Evolutionary conservation across 2,888 invertebrate genomes (phyloP).

Genomic region (Ochlodes sylvanus): DNA sequence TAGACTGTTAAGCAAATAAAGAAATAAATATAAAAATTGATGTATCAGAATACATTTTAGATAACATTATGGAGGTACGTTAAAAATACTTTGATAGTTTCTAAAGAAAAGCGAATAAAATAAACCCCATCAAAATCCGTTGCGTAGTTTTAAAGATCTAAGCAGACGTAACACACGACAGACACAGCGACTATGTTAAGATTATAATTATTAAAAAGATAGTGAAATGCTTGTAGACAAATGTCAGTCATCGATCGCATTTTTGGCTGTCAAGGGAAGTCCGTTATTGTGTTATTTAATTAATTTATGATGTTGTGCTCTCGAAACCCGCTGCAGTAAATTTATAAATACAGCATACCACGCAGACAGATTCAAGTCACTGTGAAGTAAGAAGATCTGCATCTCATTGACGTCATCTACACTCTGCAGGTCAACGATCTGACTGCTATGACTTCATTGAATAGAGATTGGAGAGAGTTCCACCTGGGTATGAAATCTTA

Average conservation of each 20-base stretch:
- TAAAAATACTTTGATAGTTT: no score
- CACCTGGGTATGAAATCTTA: neutral
- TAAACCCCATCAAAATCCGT: no score
- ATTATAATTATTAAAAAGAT: no score
- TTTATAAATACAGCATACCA: conserved; percentile 3
- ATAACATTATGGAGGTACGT: no score
- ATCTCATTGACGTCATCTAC: conserved; percentile 21
- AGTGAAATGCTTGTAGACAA: no score
- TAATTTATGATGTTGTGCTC: conserved; percentile 3
- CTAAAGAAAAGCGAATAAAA: no score
- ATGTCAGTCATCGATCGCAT: neutral
- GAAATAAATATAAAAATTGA: no score
- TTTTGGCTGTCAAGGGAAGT: neutral
- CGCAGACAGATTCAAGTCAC: neutral
- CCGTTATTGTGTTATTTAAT: neutral
- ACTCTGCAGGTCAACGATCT: conserved; percentile 10
- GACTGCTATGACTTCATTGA: neutral
- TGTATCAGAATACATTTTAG: no score
- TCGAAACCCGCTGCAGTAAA: neutral
- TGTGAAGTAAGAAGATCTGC: conserved; percentile 6
- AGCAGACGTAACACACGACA: no score
- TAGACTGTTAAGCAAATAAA: no score
- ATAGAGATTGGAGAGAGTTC: neutral
- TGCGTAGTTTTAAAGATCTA: no score
- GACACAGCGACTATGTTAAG: no score